Evolutionary conservation across 2,797 vertebrate species (phyloP).

Genomic region (Echiichthys vipera): DNA sequence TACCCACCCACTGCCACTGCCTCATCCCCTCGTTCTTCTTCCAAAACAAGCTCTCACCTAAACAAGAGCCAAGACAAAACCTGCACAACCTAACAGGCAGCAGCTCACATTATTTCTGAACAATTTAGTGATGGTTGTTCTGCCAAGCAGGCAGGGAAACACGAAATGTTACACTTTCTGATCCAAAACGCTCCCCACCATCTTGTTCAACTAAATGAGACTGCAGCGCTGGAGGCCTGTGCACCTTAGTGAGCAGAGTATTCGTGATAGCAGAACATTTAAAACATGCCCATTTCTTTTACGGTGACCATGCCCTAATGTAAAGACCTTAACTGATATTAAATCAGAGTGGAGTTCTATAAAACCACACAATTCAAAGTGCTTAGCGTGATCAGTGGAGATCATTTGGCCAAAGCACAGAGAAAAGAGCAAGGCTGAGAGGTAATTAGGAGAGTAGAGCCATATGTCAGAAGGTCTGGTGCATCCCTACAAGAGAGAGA

Average conservation of each 20-base stretch:
- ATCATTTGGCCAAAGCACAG: slow-evolving; percentile 15
- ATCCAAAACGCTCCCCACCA: slow-evolving; percentile 11
- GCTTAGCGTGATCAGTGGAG: slow-evolving; percentile 7
- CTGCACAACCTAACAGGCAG: slow-evolving; percentile 37
- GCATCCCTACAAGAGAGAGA: slow-evolving; percentile 60
- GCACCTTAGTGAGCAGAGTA: background rate
- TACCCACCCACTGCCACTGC: background rate
- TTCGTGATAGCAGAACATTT: background rate
- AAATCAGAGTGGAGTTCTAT: background rate
- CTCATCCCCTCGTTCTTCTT: slow-evolving; percentile 33
- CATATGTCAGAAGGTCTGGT: slow-evolving; percentile 82
- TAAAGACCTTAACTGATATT: background rate
- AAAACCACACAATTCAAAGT: background rate
- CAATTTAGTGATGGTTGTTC: slow-evolving; percentile 60
- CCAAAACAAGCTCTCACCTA: slow-evolving; percentile 51
- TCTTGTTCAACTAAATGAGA: background rate
- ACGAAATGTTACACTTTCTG: slow-evolving; percentile 2
- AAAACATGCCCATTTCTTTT: background rate
- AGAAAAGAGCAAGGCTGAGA: slow-evolving; percentile 36
- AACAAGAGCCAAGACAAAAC: slow-evolving; percentile 59
- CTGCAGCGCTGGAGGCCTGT: background rate
- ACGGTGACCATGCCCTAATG: background rate
- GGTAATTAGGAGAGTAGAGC: slow-evolving; percentile 71
- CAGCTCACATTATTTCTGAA: slow-evolving; percentile 67
- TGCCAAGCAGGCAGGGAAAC: slow-evolving; percentile 56